Conservation (phyloP, 2,113 vertebrate species). For the Ranitomeya imitator region DNA sequence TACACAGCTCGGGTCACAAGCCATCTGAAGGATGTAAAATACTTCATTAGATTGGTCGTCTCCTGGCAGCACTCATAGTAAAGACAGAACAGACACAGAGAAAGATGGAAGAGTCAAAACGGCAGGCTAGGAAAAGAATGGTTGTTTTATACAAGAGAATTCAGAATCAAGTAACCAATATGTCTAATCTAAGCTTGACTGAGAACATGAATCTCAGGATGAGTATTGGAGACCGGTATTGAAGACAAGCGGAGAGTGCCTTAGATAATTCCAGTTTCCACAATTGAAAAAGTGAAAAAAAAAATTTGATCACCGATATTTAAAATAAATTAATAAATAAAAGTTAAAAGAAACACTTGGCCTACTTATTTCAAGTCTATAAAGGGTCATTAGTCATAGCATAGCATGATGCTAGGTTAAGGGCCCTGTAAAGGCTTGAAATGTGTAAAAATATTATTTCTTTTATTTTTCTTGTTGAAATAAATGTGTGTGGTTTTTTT, state of each 20-base stretch:
- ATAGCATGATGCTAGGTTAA: too few species aligned
- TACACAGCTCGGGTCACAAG: constrained; percentile 99
- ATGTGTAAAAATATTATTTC: too few species aligned
- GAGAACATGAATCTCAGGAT: not conserved
- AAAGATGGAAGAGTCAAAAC: constrained; percentile 38
- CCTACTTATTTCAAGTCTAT: too few species aligned
- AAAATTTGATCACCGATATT: too few species aligned
- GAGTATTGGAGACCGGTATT: not conserved
- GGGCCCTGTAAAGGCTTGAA: too few species aligned
- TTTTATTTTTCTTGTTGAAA: too few species aligned
- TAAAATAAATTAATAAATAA: too few species aligned
- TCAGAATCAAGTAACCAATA: not conserved
- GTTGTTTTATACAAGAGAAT: not conserved
- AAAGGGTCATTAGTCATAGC: too few species aligned
- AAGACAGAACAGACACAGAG: constrained; percentile 72
- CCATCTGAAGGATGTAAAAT: constrained; percentile 98
- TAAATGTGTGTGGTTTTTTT: too few species aligned
- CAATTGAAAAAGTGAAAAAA: too few species aligned
- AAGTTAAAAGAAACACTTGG: too few species aligned
- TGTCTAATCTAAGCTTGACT: not conserved
- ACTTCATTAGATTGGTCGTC: constrained; percentile 90
- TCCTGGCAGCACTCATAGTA: constrained; percentile 89
- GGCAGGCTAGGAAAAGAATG: not conserved
- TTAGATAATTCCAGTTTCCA: too few species aligned
- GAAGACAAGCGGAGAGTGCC: not conserved